Base-by-base conservation (phyloP, 2,113 vertebrate genomes). In the Recurvirostra avosetta region DNA sequence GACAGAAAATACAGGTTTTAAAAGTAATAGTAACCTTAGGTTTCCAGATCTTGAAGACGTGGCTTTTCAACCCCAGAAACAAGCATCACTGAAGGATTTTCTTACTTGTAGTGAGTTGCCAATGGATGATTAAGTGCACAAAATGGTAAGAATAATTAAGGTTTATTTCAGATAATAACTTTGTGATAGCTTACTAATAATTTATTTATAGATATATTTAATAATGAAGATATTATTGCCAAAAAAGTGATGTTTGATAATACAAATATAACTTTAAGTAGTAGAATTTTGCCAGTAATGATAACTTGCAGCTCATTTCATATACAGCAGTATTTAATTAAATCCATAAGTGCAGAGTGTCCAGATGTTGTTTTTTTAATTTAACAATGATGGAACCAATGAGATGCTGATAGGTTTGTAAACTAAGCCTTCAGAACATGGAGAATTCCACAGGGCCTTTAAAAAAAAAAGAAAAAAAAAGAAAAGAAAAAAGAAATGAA, bases 361-460 rank as follows among this genome's bases (percentile, higher is more conserved):
- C 97, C 97, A 97, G 95, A 92, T 92, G 94, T 86, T 97, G 95
- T 30, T 26, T 81, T 95, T 95, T 98, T 97, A 97, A 94, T 97
- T 95, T 97, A 98, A 93, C 96, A 97, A 96, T 96, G 93, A 95
- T 96, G 98, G 95, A 97, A 98, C 80, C 86, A 98, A 98, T 97
- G 98, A 96, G 97, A 97, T 96, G 97, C 88, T 95, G 97, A 98
- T 89, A 95, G 97, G 96, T 98, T 98, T 98, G 96, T 96, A 98
- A 98, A 98, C 96, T 97, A 98, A 98, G 97, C 91, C 97, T 97
- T 98, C 98, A 97, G 96, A 98, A 98, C 95, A 98, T 97, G 98
- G 77, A 96, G 98, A 97, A 97, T 97, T 98, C 98, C 98, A 98
- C 98, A 94, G 97, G 97, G 98, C 98, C 98, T 98, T 98, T 67